A percentile compares a stretch with the other conserved stretches of the same genome.
phyloP scores from a whole-genome alignment of 2,888 invertebrate species.

The Idaea dimidiata region DNA sequence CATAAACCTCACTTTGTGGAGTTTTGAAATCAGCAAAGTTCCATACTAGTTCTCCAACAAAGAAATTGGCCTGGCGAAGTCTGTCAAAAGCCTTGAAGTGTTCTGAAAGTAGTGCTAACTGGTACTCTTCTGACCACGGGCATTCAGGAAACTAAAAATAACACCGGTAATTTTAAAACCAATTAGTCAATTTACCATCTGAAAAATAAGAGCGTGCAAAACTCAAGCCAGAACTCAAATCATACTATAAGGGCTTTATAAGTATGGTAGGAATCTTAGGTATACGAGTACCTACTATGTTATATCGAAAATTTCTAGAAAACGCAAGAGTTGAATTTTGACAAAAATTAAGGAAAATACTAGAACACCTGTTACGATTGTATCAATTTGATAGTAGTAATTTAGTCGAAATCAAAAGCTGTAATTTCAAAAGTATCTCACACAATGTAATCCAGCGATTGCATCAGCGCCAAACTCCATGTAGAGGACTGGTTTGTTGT shows the following conservation, averaged over 20 bases:
- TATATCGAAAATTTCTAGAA: too few relatives aligned
- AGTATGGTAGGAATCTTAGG: too few relatives aligned
- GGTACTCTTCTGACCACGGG: slow-evolving; percentile 98
- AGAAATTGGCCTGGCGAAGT: slow-evolving; percentile 86
- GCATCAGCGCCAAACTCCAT: slow-evolving; percentile 98
- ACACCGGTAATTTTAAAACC: slow-evolving; percentile 13
- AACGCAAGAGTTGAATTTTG: too few relatives aligned
- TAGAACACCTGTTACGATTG: too few relatives aligned
- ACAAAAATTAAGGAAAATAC: too few relatives aligned
- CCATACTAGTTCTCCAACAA: slow-evolving; percentile 99
- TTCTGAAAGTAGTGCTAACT: slow-evolving; percentile 88
- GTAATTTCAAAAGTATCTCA: slow-evolving; percentile 55
- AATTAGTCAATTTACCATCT: too few relatives aligned
- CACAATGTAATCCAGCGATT: slow-evolving; percentile 93
- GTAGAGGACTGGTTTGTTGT: slow-evolving; percentile 94
- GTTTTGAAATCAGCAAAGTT: slow-evolving; percentile 99
- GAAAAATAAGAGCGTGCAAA: too few relatives aligned
- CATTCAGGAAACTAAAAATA: slow-evolving; percentile 57
- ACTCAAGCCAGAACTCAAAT: too few relatives aligned
- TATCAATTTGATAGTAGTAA: slow-evolving; percentile 46
- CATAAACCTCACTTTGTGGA: slow-evolving; percentile 23
- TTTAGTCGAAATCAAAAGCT: too few relatives aligned
- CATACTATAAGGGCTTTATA: too few relatives aligned
- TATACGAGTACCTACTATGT: too few relatives aligned
- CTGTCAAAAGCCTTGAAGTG: slow-evolving; percentile 96